Percentiles rank a stretch among this genome's conserved stretches.
These are phyloP conservation scores for Ormyrus nitidulus DNA, from an alignment of 2,888 invertebrate genomes.

Conservation along the genomic window DNA sequence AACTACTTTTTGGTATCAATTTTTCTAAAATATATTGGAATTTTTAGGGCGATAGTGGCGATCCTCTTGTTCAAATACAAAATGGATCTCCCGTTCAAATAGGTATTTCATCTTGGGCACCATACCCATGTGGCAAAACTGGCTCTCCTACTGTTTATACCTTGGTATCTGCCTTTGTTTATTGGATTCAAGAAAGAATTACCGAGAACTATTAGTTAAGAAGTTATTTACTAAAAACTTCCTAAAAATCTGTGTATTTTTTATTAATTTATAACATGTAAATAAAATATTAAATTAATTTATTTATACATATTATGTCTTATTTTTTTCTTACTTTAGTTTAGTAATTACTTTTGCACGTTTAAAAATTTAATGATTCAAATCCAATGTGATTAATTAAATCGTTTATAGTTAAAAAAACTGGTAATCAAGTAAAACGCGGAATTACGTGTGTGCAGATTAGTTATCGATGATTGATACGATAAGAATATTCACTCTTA, in stretches of 20 bases:
- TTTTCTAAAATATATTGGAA: not conserved
- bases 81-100: constrained; percentile 12
- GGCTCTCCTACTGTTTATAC: constrained; percentile 39
- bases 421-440: too few species aligned
- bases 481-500: too few species aligned
- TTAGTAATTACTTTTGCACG: not conserved
- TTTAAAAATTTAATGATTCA: not conserved
- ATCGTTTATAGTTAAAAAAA: too few species aligned
- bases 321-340: not conserved
- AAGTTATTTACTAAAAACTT: not conserved
- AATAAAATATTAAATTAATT: not conserved
- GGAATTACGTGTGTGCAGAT: too few species aligned
- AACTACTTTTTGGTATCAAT: too few species aligned
- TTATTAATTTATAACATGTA: not conserved
- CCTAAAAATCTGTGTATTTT: not conserved
- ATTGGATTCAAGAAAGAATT: constrained; percentile 42
- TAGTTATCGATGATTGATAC: too few species aligned
- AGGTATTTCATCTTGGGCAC: constrained; percentile 40
- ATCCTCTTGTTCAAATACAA: constrained; percentile 32
- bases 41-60: constrained; percentile 37
- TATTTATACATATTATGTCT: not conserved
- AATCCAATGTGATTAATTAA: not conserved
- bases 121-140: constrained; percentile 30
- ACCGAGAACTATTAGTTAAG: constrained; percentile 12
- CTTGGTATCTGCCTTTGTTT: constrained; percentile 29